Percentiles rank a stretch among this genome's conserved stretches.
phyloP scores from a whole-genome alignment of 2,113 vertebrate genomes.

The Hippocampus comes region DNA sequence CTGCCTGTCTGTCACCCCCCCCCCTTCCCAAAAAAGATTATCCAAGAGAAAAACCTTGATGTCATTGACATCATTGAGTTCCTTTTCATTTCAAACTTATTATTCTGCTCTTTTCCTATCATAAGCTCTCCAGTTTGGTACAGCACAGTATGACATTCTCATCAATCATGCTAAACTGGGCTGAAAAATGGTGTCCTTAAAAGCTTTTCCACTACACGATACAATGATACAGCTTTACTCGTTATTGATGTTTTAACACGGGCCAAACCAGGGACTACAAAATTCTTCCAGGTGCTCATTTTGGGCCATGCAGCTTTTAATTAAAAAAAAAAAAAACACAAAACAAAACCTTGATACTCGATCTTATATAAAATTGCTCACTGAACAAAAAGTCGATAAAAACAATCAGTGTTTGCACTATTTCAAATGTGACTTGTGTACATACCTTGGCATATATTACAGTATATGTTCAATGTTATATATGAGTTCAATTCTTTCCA shows the following conservation, averaged over 20 bases:
- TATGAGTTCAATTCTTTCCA: no score
- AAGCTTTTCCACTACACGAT: neutral
- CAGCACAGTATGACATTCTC: neutral
- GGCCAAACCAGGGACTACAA: neutral
- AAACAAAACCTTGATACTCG: no score
- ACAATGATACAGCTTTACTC: neutral
- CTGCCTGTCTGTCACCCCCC: neutral
- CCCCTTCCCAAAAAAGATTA: neutral
- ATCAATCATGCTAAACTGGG: neutral
- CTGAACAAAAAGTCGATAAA: no score
- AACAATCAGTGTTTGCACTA: no score
- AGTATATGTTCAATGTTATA: no score
- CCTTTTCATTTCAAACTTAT: neutral
- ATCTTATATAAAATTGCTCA: no score
- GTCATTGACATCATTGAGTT: neutral
- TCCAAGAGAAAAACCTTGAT: neutral
- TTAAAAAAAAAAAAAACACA: no score
- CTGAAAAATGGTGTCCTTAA: neutral
- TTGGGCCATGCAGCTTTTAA: no score
- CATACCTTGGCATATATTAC: no score
- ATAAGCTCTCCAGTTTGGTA: neutral
- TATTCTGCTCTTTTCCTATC: neutral
- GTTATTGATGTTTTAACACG: neutral
- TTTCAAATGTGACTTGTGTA: no score
- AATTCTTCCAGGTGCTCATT: neutral